phyloP scores from a whole-genome alignment of 2,113 vertebrate species.

The Emydocephalus ijimae region DNA sequence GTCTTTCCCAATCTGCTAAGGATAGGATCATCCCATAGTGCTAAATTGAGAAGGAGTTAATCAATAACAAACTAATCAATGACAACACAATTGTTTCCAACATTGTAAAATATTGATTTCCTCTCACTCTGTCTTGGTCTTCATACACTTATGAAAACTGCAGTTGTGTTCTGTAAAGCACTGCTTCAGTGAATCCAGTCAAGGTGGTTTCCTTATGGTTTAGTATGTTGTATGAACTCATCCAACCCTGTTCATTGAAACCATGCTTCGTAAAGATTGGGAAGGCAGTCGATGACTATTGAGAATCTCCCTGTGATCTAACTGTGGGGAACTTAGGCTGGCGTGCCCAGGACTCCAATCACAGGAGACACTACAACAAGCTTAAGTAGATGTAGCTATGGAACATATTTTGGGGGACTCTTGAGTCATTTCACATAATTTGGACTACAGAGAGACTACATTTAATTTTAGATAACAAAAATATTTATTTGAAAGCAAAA shows the following conservation, averaged over 20 bases:
- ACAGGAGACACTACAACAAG: not conserved
- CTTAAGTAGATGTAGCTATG: not conserved
- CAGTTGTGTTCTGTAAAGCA: not conserved
- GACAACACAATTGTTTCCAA: not conserved
- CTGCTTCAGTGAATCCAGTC: not conserved
- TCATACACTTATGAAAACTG: not conserved
- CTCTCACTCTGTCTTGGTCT: not conserved
- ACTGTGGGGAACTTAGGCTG: not conserved
- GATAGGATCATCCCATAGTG: not conserved
- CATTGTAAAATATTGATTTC: not conserved
- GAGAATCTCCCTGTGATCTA: not conserved
- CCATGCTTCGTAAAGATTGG: not conserved
- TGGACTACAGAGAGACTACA: not conserved
- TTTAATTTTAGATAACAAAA: slow-evolving; percentile 5
- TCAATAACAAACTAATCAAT: not conserved
- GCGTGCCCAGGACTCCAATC: not conserved
- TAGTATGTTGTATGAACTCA: not conserved
- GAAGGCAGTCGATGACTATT: not conserved
- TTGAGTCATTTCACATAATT: not conserved
- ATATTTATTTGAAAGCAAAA: slow-evolving; percentile 17
- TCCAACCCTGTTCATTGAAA: not conserved
- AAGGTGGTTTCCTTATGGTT: not conserved
- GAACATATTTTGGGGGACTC: not conserved
- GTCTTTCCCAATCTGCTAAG: not conserved
- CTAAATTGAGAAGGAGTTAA: not conserved